Evolutionary conservation across 2,888 invertebrate species (phyloP), one percentile per base, ranked within the genome.

Genomic region (Tenthredo scrophulariae): DNA sequence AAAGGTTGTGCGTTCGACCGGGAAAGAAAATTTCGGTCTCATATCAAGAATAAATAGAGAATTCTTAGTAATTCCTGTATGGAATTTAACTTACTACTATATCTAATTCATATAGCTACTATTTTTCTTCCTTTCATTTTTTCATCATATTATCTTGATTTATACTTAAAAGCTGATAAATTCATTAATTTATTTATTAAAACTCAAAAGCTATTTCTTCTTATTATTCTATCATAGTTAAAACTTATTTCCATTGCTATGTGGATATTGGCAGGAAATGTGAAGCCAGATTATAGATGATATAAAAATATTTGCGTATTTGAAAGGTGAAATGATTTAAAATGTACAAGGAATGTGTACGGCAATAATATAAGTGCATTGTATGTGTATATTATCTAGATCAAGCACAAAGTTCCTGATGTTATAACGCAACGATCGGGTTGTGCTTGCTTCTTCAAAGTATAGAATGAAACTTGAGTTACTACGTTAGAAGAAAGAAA

Each of bases 301-400:
- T 80, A 13, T 72, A 0, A 37, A n/a, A 13, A 22, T 58, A 26
- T 62, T 80, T 62, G 40, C 40, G 46, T 40, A 62, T 37, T 80
- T 37, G 10, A 80, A 22, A 40, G 62, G 40, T 58, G 37, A 26
- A 62, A 80, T 62, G 29, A 40, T 77, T 50, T 33, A 22, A 80
- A 80, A 62, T 80, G 37, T 62, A 37, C 37, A 80, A 80, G 80
- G 29, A 80, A 80, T 22, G 58, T 80, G 62, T 58, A 62, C 62
- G 40, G 80, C 80, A 80, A 80, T 80, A 80, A 58, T 58, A 79
- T 37, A 80, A 80, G 80, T 62, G 37, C 58, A 62, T 62, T 33
- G 50, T 33, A 54, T 50, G 46, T 54, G 54, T 54, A 54, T 77
- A n/a, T 77, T 40, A 29, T 37, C 22, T n/a, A 58, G 62, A 37